These are phyloP conservation scores for zebrafish (Danio rerio) DNA, from an alignment of 2,113 vertebrate genomes.

Conservation along the genomic window DNA sequence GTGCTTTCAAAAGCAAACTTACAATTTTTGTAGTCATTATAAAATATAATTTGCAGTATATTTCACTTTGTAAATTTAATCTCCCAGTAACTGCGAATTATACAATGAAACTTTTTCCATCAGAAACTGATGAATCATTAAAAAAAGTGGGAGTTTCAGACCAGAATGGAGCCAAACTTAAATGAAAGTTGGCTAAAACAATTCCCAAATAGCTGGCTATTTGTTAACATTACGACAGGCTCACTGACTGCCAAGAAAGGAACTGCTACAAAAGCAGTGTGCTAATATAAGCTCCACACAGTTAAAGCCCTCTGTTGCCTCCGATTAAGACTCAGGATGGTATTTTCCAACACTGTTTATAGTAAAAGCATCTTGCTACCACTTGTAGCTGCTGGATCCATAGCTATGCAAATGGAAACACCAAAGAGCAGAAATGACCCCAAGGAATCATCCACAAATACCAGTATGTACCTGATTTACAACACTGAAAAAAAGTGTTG, in stretches of 20 bases:
- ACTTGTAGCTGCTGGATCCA: slow-evolving; percentile 2
- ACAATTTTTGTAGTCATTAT: too few relatives aligned
- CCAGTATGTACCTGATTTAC: not conserved
- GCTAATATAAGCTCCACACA: not conserved
- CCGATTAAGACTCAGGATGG: slow-evolving; percentile 6
- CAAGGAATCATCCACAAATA: not conserved
- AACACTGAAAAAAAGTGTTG: too few relatives aligned
- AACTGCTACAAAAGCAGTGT: not conserved
- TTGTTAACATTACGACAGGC: not conserved
- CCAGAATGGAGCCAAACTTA: not conserved
- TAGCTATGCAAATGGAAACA: slow-evolving; percentile 17
- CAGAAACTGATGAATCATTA: not conserved
- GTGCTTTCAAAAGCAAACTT: too few relatives aligned
- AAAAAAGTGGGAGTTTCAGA: not conserved
- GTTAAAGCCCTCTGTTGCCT: not conserved
- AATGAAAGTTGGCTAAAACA: not conserved
- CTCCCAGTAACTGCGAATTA: not conserved
- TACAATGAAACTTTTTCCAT: not conserved
- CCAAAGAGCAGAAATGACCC: not conserved
- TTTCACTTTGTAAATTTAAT: not conserved
- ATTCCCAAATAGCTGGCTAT: slow-evolving; percentile 7
- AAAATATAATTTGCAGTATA: not conserved
- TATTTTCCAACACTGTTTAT: slow-evolving; percentile 16
- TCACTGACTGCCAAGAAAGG: slow-evolving; percentile 2
- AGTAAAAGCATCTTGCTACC: not conserved